Evolutionary conservation across 2,888 invertebrate genomes (phyloP).

Genomic region (Cryptosula pallasiana): DNA sequence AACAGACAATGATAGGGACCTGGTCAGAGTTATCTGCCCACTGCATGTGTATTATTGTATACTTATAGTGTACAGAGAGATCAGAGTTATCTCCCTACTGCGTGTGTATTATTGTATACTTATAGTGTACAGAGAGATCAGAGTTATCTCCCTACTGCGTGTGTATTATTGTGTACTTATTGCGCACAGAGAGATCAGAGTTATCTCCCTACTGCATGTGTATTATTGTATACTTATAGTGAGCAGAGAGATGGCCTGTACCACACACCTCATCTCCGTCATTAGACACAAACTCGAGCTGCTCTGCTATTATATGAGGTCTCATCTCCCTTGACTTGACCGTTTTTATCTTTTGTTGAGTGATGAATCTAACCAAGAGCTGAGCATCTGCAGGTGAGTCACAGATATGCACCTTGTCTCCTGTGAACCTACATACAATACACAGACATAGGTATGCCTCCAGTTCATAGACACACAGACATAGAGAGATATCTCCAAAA

Average conservation of each 20-base stretch:
- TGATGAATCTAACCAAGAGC: conserved; percentile 70
- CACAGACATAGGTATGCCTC: not conserved
- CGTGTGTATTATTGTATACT: no score
- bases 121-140: no score
- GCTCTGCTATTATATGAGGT: conserved; percentile 78
- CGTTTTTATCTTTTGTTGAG: conserved; percentile 72
- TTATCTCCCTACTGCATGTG: no score
- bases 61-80: no score
- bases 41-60: no score
- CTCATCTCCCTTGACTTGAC: conserved; percentile 73
- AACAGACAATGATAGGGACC: not conserved
- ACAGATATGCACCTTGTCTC: conserved; percentile 73
- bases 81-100: no score
- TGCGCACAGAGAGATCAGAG: no score
- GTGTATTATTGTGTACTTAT: no score
- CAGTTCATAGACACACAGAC: not conserved
- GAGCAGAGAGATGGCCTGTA: no score
- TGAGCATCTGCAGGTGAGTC: conserved; percentile 64
- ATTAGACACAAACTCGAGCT: conserved; percentile 61
- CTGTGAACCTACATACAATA: conserved; percentile 58
- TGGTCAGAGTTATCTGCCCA: no score
- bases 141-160: no score
- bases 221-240: no score
- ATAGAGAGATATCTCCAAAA: not conserved
- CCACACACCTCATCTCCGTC: conserved; percentile 27